Evolutionary conservation across 1,140 invertebrate species (phyloP).

Genomic region (Ectropis grisescens): DNA sequence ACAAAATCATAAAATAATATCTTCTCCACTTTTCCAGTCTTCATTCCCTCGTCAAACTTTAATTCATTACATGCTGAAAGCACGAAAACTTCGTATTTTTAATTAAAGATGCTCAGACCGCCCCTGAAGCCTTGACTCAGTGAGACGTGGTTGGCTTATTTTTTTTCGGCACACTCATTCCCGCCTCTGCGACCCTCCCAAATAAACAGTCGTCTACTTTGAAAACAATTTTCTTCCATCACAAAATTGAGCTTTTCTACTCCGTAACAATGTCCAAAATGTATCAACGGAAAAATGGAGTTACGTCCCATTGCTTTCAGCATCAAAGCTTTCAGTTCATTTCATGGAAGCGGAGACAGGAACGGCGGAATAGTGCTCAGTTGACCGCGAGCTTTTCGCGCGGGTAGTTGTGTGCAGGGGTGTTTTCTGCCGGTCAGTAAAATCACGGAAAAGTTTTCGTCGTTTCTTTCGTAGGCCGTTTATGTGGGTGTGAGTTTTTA

Average conservation of each 20-base stretch:
- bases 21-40: no score
- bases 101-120: constrained; percentile 65
- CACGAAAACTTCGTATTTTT: constrained; percentile 51
- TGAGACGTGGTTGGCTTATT: constrained; percentile 67
- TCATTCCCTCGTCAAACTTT: constrained; percentile 30
- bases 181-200: constrained; percentile 65
- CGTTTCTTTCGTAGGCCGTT: neutral
- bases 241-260: constrained; percentile 15
- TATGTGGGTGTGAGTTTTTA: constrained; percentile 8
- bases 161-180: constrained; percentile 65
- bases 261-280: no score
- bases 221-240: constrained; percentile 40
- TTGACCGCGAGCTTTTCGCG: constrained; percentile 58
- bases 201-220: constrained; percentile 63
- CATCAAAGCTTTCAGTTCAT: constrained; percentile 46
- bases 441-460: constrained; percentile 48
- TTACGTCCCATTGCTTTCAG: constrained; percentile 23
- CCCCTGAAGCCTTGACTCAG: constrained; percentile 61
- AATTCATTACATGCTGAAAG: constrained; percentile 45
- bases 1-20: no score
- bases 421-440: constrained; percentile 5
- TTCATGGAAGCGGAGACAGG: constrained; percentile 58
- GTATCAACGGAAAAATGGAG: no score
- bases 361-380: constrained; percentile 39
- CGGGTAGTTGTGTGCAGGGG: constrained; percentile 20